Evolutionary conservation across 2,797 vertebrate genomes (phyloP).

Genomic region (Cichlasoma orientale): DNA sequence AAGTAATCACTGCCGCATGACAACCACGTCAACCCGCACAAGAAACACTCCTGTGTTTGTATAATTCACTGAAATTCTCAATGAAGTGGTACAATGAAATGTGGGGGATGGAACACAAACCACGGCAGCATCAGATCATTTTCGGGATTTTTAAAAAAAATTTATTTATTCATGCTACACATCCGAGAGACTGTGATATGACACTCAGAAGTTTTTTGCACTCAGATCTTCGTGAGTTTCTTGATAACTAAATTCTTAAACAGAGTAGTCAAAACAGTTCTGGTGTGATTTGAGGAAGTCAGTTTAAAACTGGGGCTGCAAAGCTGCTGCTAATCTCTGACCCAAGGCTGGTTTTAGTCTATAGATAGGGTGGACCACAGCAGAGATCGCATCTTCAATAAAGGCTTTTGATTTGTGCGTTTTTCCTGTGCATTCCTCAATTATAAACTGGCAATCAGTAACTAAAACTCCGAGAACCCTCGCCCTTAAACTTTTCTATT

Average conservation of each 20-base stretch:
- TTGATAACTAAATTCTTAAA: not conserved
- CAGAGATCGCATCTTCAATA: too few relatives aligned
- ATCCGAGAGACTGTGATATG: not conserved
- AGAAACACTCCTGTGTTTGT: not conserved
- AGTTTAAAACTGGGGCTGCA: not conserved
- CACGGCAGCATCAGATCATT: not conserved
- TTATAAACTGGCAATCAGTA: not conserved
- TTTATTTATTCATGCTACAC: not conserved
- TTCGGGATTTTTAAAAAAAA: not conserved
- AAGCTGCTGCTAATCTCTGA: not conserved
- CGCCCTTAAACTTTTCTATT: too few relatives aligned
- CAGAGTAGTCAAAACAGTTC: not conserved
- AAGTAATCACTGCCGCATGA: slow-evolving; percentile 38
- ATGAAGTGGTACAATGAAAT: not conserved
- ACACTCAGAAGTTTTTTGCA: not conserved
- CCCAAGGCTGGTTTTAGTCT: too few relatives aligned
- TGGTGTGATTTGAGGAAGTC: not conserved
- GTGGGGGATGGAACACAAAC: not conserved
- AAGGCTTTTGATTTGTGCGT: not conserved
- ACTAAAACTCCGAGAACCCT: too few relatives aligned
- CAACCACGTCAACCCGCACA: slow-evolving; percentile 20
- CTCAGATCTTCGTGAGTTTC: not conserved
- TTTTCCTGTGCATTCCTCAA: not conserved
- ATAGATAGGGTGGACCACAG: too few relatives aligned
- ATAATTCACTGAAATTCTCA: not conserved